phyloP scores from a whole-genome alignment of 2,888 invertebrate genomes.

The Ceriagrion tenellum region DNA sequence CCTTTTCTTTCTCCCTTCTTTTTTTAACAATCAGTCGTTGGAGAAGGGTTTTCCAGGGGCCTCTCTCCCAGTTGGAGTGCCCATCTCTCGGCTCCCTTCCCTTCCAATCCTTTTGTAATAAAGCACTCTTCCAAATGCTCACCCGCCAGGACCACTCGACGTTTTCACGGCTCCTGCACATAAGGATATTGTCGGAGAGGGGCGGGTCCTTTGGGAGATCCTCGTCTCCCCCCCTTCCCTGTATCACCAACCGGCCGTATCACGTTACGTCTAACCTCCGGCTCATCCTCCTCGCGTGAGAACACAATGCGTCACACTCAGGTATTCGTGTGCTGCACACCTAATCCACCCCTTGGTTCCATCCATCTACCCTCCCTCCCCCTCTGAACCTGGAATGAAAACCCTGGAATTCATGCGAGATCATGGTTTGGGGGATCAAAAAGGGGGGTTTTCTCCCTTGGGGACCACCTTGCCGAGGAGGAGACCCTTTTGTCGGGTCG shows the following conservation, averaged over 20 bases:
- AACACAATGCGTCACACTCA: background rate
- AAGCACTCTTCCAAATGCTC: slow-evolving; percentile 4
- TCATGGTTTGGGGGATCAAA: background rate
- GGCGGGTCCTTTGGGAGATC: background rate
- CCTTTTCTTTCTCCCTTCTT: background rate
- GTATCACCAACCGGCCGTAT: background rate
- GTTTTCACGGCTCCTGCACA: slow-evolving; percentile 21
- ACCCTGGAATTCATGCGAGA: background rate
- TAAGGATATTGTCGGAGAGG: background rate
- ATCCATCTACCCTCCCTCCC: background rate
- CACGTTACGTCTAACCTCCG: background rate
- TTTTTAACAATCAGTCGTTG: background rate
- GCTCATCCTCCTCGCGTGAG: background rate
- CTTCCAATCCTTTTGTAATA: background rate
- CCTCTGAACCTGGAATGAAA: too few species aligned
- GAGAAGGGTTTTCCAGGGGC: background rate
- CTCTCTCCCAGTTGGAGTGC: background rate
- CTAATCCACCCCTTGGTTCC: background rate
- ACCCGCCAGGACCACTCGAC: slow-evolving; percentile 8
- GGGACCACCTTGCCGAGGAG: background rate
- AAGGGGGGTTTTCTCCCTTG: background rate
- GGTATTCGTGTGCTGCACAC: background rate
- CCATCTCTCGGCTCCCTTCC: background rate
- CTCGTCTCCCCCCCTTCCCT: background rate
- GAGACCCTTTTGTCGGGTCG: background rate